These are phyloP conservation scores for Orientallactaga bullata DNA, from an alignment of 2,113 vertebrate species.

Conservation along the genomic window DNA sequence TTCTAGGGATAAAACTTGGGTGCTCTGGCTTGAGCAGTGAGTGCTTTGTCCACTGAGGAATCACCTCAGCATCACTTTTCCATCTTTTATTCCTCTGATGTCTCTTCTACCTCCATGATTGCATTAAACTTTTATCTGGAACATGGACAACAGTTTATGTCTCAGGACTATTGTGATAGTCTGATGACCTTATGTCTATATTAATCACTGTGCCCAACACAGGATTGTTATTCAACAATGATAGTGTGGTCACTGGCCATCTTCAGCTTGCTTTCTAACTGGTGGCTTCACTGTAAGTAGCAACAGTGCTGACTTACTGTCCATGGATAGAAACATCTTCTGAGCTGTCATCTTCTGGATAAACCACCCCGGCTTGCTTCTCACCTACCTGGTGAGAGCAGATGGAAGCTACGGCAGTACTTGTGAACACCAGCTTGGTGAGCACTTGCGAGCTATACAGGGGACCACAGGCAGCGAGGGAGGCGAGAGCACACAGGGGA, in stretches of 20 bases:
- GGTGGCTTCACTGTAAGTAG: background rate
- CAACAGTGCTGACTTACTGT: too few species aligned
- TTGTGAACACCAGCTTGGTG: fast-evolving
- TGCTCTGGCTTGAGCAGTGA: too few species aligned
- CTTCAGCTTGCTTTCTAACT: background rate
- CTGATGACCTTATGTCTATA: fast-evolving
- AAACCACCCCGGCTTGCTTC: background rate
- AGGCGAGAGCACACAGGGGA: fast-evolving
- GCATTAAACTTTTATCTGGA: background rate
- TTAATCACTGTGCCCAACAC: fast-evolving
- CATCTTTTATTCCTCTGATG: background rate
- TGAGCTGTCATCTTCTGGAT: background rate
- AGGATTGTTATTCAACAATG: fast-evolving
- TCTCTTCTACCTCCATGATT: background rate
- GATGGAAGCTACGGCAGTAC: background rate
- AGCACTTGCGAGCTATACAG: fast-evolving
- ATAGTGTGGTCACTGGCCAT: fast-evolving
- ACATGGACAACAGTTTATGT: background rate
- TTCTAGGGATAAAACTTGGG: too few species aligned
- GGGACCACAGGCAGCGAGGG: fast-evolving
- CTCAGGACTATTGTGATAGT: background rate
- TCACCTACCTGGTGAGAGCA: background rate
- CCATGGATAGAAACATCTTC: background rate
- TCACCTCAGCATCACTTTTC: too few species aligned
- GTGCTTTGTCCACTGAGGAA: too few species aligned